A percentile compares a stretch with the other conserved stretches of the same genome.
phyloP scores from a whole-genome alignment of 2,113 vertebrate genomes.

The Scophthalmus maximus region DNA sequence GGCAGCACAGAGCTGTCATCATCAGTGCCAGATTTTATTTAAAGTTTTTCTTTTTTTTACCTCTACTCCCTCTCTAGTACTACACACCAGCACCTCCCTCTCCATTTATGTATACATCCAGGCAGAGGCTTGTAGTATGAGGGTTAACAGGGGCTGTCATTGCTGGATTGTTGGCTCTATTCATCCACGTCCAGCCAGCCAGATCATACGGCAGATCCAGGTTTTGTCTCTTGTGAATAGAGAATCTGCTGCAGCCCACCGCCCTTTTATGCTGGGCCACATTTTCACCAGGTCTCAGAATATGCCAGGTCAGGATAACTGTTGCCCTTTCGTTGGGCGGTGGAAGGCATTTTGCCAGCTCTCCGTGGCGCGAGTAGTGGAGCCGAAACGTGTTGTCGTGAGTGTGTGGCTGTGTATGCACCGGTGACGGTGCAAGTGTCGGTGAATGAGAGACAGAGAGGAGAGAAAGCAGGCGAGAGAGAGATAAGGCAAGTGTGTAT shows the following conservation, averaged over 20 bases:
- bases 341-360: slow-evolving; percentile 65
- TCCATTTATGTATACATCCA: slow-evolving; percentile 26
- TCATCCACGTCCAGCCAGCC: slow-evolving; percentile 70
- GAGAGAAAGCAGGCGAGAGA: slow-evolving; percentile 5
- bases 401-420: slow-evolving; percentile 22
- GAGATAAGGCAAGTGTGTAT: slow-evolving; percentile 15
- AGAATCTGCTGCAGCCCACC: slow-evolving; percentile 66
- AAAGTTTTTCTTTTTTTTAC: background rate
- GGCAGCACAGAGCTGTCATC: slow-evolving; percentile 39
- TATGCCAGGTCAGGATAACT: slow-evolving; percentile 83
- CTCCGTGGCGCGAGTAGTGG: slow-evolving; percentile 50
- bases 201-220: slow-evolving; percentile 79
- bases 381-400: slow-evolving; percentile 41
- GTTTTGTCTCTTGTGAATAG: slow-evolving; percentile 84
- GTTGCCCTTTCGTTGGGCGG: slow-evolving; percentile 69
- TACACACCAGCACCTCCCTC: slow-evolving; percentile 18
- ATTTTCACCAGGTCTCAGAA: slow-evolving; percentile 68
- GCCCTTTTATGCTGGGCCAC: slow-evolving; percentile 69
- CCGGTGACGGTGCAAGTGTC: slow-evolving; percentile 22
- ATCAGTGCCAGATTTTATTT: slow-evolving; percentile 17
- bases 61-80: background rate
- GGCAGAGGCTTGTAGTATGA: slow-evolving; percentile 34
- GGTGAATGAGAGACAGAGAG: slow-evolving; percentile 40
- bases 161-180: slow-evolving; percentile 77
- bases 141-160: slow-evolving; percentile 70